Base-by-base conservation (phyloP, 1,140 invertebrate species). In the Diorhabda sublineata region DNA sequence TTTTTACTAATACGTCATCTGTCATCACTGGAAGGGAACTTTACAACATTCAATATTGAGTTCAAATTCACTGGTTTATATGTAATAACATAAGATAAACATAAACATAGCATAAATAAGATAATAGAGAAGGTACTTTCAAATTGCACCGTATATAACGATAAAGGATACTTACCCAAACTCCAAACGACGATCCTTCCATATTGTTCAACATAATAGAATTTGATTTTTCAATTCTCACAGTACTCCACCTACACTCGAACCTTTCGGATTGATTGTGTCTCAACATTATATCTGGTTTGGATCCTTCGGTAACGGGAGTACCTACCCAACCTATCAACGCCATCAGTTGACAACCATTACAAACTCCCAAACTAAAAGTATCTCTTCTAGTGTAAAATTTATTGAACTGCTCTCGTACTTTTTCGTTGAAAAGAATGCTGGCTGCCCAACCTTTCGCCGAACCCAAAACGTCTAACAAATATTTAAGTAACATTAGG, bases 381-480 rank as follows among this genome's bases (percentile, higher is more conserved):
- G 94, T 97, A 78, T 98, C 90, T 3, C 83, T 72, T 41, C 94
- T 86, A 5, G 80, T 76, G 57, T 86, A 81, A 82, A 97, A 97
- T 67, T 84, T 81, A 45, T 88, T 80, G 59, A 98, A 90, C 76
- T 96, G 93, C 4, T 82, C 76, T 66, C 81, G 81, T 2, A 92
- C 77, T 52, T 85, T 84, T 42, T 87, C 83, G 66, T 87, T 87
- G 79, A 94, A 97, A 3, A 92, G 77, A 9, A 98, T 89, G 74
- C 92, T 91, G 0, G 94, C 96, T 3, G 97, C 96, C 97, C 97
- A 99, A 11, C 97, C 97, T 85, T 97, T 98, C 0, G 95, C 96
- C 2, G 96, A 98, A 1, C 97, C 97, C 47, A 98, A 83, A 2
- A 98, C 97, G 84, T 99, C 97, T 92, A 60, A 60, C 6, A 60